Base-by-base conservation (phyloP, 2,888 invertebrate genomes). In the Frankliniella fusca region DNA sequence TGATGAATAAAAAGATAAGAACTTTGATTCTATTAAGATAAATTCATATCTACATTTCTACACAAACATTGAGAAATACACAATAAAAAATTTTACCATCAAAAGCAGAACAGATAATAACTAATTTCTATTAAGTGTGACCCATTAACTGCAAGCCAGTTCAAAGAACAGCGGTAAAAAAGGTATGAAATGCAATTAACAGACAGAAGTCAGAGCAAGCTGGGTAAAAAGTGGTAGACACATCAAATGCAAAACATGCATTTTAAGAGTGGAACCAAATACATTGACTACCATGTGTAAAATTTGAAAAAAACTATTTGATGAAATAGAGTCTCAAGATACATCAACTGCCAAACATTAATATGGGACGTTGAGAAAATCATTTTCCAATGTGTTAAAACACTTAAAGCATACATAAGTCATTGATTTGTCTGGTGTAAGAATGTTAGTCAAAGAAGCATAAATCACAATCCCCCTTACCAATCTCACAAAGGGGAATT, bases 131-230 rank as follows among this genome's bases (percentile, higher is more conserved):
- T 23, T 23, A 8, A 76, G 12, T 27, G 70, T 76, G 70, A 76
- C 70, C 70, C 70, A 76, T 76, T 76, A 27, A 76, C 70, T 27
- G 70, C 70, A 76, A 76, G 70, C 70, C 61, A 61, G 61, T n/a
- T 61, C 18, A 61, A 61, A 20, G 1, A 15, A 61, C 61, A 61
- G 61, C 18, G 61, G 61, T 18, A 15, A 20, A 18, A 61, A 61
- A 61, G 61, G 61, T n/a, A 61, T n/a, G 20, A 61, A 61, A 61
- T 61, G 61, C 61, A 61, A 61, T 61, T 11, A 7, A 61, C 61
- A 61, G 61, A 18, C 61, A 61, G 61, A n/a, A 61, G n/a, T 61
- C 38, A 38, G 38, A 38, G 38, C 5, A 38, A 38, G 38, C 38
- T 12, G 61, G 61, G 15, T 61, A n/a, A 61, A 20, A n/a, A 61